phyloP scores from a whole-genome alignment of 2,797 vertebrate genomes.

The Coregonus sp. region DNA sequence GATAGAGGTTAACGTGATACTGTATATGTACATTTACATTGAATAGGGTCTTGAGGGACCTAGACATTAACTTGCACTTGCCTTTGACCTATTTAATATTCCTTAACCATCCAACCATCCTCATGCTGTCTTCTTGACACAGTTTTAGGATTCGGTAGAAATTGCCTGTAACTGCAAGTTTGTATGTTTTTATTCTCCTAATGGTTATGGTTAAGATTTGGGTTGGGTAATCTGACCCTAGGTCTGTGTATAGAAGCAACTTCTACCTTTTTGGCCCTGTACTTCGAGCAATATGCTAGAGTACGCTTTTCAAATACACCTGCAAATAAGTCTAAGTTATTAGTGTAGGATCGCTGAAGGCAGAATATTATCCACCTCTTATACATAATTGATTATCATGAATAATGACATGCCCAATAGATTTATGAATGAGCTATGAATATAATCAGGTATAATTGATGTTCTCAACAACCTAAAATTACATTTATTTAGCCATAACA shows the following conservation, averaged over 20 bases:
- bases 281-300: no score
- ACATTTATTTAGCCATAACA: background rate
- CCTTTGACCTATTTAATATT: constrained; percentile 40
- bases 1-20: background rate
- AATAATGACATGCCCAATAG: background rate
- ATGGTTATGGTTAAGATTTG: background rate
- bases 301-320: background rate
- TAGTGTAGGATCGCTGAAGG: background rate
- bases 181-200: background rate
- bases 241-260: no score
- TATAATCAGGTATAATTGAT: background rate
- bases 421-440: background rate
- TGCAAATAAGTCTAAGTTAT: background rate
- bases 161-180: background rate
- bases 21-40: constrained; percentile 14
- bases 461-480: background rate
- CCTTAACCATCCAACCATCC: no score
- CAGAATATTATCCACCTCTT: background rate
- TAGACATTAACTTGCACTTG: constrained; percentile 27
- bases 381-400: background rate
- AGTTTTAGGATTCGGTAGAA: background rate
- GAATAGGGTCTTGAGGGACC: constrained; percentile 18
- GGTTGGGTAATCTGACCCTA: background rate
- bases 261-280: no score
- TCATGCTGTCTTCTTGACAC: no score